Percentiles rank a stretch among this genome's conserved stretches.
phyloP scores from a whole-genome alignment of 1,140 invertebrate genomes.

The Arion vulgaris region DNA sequence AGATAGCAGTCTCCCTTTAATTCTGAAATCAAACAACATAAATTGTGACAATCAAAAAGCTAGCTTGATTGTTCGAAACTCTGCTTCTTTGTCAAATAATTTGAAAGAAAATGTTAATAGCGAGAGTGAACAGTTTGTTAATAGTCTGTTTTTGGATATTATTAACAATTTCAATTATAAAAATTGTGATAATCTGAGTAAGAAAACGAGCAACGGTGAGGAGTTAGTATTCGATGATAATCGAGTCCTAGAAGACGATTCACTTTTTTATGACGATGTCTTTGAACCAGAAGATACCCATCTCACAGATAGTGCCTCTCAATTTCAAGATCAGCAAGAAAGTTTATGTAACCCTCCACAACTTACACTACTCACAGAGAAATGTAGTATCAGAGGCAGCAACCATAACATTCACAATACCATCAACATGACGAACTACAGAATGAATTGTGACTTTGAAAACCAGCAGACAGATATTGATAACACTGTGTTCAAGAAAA shows the following conservation, averaged over 20 bases:
- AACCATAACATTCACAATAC: not conserved
- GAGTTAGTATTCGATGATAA: not conserved
- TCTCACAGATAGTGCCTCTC: not conserved
- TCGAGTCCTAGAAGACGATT: not conserved
- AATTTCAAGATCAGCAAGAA: not conserved
- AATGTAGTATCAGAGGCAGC: not conserved
- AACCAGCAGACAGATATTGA: not conserved
- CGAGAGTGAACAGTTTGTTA: not conserved
- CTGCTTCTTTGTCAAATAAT: not conserved
- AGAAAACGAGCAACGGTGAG: not conserved
- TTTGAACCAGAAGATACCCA: not conserved
- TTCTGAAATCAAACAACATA: not conserved
- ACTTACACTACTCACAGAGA: not conserved
- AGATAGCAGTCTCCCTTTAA: not conserved
- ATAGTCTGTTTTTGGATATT: not conserved
- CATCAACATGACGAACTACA: not conserved
- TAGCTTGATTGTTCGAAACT: not conserved
- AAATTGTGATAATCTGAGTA: not conserved
- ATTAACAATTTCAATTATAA: not conserved
- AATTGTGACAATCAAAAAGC: not conserved
- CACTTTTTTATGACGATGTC: not conserved
- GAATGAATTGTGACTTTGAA: not conserved
- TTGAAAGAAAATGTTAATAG: not conserved
- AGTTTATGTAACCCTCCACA: not conserved
- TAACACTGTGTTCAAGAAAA: conserved; percentile 13